These are phyloP conservation scores for Hoplias malabaricus DNA, from an alignment of 2,113 vertebrate genomes.

Conservation along the genomic window DNA sequence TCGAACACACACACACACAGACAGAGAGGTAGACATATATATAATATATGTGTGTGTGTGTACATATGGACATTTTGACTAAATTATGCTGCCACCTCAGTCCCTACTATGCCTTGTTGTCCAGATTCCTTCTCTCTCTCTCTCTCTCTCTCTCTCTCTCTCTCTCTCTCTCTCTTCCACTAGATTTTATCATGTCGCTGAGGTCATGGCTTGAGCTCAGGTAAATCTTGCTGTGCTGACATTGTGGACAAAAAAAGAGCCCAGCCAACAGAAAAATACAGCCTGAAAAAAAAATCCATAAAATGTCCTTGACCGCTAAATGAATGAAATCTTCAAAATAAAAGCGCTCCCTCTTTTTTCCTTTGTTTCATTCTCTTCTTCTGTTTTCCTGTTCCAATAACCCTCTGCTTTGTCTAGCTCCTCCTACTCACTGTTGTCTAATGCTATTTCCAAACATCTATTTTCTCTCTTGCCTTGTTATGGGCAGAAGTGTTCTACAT, in stretches of 20 bases:
- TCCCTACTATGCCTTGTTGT: not conserved
- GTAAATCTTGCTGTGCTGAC: constrained; percentile 43
- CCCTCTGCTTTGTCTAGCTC: not conserved
- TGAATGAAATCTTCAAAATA: not conserved
- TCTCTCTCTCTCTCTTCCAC: not conserved
- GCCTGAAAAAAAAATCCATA: not conserved
- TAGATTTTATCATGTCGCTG: constrained; percentile 8
- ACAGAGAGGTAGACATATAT: too few relatives aligned
- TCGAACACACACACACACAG: constrained; percentile 10
- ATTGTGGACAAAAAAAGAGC: constrained; percentile 23
- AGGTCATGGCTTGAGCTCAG: constrained; percentile 21
- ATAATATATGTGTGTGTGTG: too few relatives aligned
- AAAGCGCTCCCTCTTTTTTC: not conserved
- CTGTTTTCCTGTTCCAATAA: not conserved
- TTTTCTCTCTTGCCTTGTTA: not conserved
- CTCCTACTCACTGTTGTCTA: constrained; percentile 12
- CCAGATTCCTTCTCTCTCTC: constrained; percentile 1
- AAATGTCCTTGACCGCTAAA: constrained; percentile 21
- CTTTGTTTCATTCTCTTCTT: not conserved
- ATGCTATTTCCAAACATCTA: constrained; percentile 1
- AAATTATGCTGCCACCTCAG: constrained; percentile 21
- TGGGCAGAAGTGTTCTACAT: not conserved
- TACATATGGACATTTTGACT: too few relatives aligned
- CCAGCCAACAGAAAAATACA: not conserved
- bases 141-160: not conserved